Evolutionary conservation across 2,888 invertebrate species (phyloP), one percentile per base, ranked within the genome.

Genomic region (Pasiphila rectangulata): DNA sequence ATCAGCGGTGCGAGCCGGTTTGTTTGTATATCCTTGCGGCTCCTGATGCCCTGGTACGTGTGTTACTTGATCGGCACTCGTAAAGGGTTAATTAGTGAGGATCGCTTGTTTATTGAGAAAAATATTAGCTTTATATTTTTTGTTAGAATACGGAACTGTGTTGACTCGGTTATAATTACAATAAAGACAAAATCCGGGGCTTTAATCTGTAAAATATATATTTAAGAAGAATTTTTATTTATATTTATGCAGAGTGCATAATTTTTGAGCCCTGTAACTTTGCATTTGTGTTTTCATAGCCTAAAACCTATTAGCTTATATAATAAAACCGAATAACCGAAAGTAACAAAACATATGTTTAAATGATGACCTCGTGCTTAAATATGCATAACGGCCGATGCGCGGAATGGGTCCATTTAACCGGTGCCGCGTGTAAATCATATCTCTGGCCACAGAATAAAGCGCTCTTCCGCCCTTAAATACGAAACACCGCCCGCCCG

Each of bases 341-440:
- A n/a, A n/a, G n/a, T n/a, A n/a, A n/a, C n/a, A n/a, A n/a, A n/a
- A n/a, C n/a, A n/a, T n/a, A n/a, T n/a, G n/a, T n/a, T n/a, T n/a
- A n/a, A n/a, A n/a, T n/a, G n/a, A n/a, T n/a, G n/a, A n/a, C n/a
- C n/a, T n/a, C n/a, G n/a, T 15, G 13, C 17, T 16, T 32, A 46
- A 52, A 55, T 43, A 53, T 47, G 47, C 51, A 54, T 59, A 58
- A 58, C 48, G 52, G 59, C 61, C 68, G 66, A 67, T 73, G 69
- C 67, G 64, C 55, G 63, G 58, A 67, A 75, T 72, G 71, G 74
- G 74, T 77, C 56, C 59, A 69, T 74, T 75, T 61, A 66, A 64
- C 63, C 46, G 69, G 70, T 58, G 53, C 61, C 66, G 61, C 66
- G 69, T 74, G 75, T 72, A 76, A 79, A 80, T 81, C 68, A 71